Conservation (phyloP, 2,888 invertebrate species). For the Sussaba pulchella region DNA sequence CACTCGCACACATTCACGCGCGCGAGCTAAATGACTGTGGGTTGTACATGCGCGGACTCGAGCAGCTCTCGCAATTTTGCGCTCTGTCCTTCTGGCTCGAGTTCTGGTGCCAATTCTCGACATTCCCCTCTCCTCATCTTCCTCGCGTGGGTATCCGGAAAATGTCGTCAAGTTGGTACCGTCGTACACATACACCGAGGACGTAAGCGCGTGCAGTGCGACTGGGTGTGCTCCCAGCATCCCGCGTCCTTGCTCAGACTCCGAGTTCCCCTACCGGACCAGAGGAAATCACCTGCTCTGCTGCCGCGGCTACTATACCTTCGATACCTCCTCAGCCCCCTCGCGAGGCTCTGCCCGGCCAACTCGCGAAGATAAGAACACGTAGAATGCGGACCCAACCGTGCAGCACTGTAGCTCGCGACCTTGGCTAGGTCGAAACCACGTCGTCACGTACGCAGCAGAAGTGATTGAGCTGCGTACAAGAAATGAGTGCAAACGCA, state of each 20-base stretch:
- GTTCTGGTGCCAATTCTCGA: slow-evolving; percentile 50
- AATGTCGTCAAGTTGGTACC: slow-evolving; percentile 80
- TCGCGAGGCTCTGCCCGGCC: slow-evolving; percentile 5
- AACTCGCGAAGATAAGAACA: slow-evolving; percentile 78
- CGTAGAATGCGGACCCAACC: slow-evolving; percentile 80
- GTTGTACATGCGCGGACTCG: slow-evolving; percentile 35
- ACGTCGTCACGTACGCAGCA: slow-evolving; percentile 76
- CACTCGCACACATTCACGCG: slow-evolving; percentile 11
- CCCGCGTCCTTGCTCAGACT: slow-evolving; percentile 61
- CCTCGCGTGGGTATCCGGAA: slow-evolving; percentile 74
- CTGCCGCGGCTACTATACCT: too few relatives aligned
- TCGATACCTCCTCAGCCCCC: slow-evolving; percentile 39
- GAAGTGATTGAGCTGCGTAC: slow-evolving; percentile 80
- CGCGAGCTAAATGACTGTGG: background rate
- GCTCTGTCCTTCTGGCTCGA: slow-evolving; percentile 42
- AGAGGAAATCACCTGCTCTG: slow-evolving; percentile 76
- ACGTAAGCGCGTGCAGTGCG: slow-evolving; percentile 38
- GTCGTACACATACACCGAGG: slow-evolving; percentile 68
- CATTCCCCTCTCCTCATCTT: slow-evolving; percentile 53
- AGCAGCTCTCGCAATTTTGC: slow-evolving; percentile 28
- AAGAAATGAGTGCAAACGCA: slow-evolving; percentile 36
- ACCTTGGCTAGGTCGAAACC: slow-evolving; percentile 83
- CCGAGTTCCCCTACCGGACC: slow-evolving; percentile 70
- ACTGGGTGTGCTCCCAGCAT: slow-evolving; percentile 34
- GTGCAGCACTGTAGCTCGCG: slow-evolving; percentile 72